Evolutionary conservation across 2,113 vertebrate genomes (phyloP).

Genomic region (Solenodon paradoxus): DNA sequence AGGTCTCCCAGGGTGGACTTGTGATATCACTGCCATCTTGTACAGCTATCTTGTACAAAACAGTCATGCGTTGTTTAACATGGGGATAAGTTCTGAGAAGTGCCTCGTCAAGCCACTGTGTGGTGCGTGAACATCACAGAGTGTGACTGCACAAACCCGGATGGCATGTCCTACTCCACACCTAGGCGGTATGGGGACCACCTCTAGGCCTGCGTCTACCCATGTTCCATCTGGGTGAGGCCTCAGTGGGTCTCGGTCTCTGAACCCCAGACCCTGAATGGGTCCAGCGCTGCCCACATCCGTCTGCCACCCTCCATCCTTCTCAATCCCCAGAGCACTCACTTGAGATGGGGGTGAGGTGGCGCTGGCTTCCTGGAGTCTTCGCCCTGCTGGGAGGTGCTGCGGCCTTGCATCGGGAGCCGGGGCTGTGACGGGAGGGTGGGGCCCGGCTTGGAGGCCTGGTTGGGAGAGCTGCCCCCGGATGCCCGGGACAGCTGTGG

Average conservation of each 20-base stretch:
- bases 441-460: constrained; percentile 88
- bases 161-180: too few relatives aligned
- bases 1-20: neutral
- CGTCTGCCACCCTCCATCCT: neutral
- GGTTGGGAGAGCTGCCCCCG: constrained; percentile 88
- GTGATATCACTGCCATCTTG: neutral
- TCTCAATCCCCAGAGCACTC: constrained; percentile 65
- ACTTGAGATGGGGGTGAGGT: constrained; percentile 93
- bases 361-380: constrained; percentile 84
- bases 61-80: neutral
- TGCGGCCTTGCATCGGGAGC: constrained; percentile 81
- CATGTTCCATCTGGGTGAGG: neutral
- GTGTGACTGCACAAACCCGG: too few relatives aligned
- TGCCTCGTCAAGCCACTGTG: neutral
- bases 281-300: neutral
- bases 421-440: constrained; percentile 84
- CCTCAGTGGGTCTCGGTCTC: neutral
- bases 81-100: neutral
- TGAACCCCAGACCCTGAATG: neutral
- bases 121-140: neutral
- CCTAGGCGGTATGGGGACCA: too few relatives aligned
- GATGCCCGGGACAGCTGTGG: constrained; percentile 93
- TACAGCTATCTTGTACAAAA: too few relatives aligned
- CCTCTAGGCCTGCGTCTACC: neutral
- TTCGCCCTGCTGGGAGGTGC: constrained; percentile 82